Evolutionary conservation across 2,888 invertebrate genomes (phyloP).

Genomic region (Coelopa pilipes): DNA sequence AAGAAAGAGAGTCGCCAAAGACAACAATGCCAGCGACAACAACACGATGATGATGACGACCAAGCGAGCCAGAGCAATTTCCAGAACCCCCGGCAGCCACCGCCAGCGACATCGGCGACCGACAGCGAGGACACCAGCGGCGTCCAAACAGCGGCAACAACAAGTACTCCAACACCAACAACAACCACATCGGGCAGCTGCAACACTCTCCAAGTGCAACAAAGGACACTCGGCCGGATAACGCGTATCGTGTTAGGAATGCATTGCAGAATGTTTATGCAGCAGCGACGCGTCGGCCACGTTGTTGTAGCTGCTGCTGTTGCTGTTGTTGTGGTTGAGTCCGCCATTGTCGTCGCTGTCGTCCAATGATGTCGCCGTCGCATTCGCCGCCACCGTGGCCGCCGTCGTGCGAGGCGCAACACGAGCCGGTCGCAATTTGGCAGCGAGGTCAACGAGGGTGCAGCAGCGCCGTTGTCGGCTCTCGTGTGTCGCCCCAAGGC

Average conservation of each 20-base stretch:
- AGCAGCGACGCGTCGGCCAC: slow-evolving; percentile 6
- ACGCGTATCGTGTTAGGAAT: slow-evolving; percentile 19
- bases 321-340: slow-evolving; percentile 10
- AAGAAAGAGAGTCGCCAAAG: not conserved
- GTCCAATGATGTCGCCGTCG: slow-evolving; percentile 32
- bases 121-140: too few relatives aligned
- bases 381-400: not conserved
- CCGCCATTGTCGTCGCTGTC: slow-evolving; percentile 9
- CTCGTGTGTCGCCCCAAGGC: not conserved
- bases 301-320: slow-evolving; percentile 5
- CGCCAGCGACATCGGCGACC: not conserved
- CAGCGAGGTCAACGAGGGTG: not conserved
- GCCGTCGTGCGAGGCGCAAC: slow-evolving; percentile 8
- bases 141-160: too few relatives aligned
- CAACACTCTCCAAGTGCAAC: too few relatives aligned
- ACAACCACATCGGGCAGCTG: too few relatives aligned
- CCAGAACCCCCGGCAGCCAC: not conserved
- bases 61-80: too few relatives aligned
- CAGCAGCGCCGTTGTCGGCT: not conserved
- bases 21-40: not conserved
- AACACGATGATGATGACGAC: not conserved
- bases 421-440: slow-evolving; percentile 1
- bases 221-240: slow-evolving; percentile 14
- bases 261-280: slow-evolving; percentile 5
- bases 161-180: too few relatives aligned